Base-by-base conservation (phyloP, 2,113 vertebrate species). In the Chroicocephalus ridibundus region DNA sequence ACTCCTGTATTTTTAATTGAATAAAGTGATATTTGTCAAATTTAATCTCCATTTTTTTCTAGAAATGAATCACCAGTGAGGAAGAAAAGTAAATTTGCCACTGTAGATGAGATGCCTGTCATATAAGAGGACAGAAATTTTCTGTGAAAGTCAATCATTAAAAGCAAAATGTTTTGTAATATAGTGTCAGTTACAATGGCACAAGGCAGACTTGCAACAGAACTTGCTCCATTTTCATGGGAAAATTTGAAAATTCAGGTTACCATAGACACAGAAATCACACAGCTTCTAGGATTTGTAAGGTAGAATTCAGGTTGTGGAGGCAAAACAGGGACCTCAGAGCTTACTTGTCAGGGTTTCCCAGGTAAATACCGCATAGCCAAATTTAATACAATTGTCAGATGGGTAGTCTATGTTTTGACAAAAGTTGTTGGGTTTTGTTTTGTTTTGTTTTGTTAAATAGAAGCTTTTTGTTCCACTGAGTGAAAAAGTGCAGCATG, bases 21-120 rank as follows among this genome's bases (percentile, higher is more conserved):
- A 2, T 12, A 26, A 32, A 82, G 15, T 36, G 7, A 18, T 55
- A 69, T 66, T 65, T 38, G 1, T 36, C 9, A 54, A 61, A 25
- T 51, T 42, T 31, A 52, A 55, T 18, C 11, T 78, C 4, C 1
- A 9, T 34, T 27, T 76, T 20, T 84, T 79, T 55, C 24, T 42
- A 82, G 27, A 58, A 81, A 34, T 47, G 0, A 66, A 34, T 32
- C 25, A 36, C 17, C 9, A 36, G 15, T 54, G 9, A 38, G 25
- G 11, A 64, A 22, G 77, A 58, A 2, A 57, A 85, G 7, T 36
- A 40, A 18, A 38, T 52, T 51, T 86, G 4, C 49, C 55, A 6
- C 22, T 5, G 12, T 0, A 24, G 11, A 51, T 36, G 17, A 57
- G 6, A 17, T 15, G 2, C 5, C 11, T 42, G 2, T 51, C 9